These are phyloP conservation scores for Drosophila kanapiae DNA, from an alignment of 1,140 invertebrate genomes.

Conservation along the genomic window DNA sequence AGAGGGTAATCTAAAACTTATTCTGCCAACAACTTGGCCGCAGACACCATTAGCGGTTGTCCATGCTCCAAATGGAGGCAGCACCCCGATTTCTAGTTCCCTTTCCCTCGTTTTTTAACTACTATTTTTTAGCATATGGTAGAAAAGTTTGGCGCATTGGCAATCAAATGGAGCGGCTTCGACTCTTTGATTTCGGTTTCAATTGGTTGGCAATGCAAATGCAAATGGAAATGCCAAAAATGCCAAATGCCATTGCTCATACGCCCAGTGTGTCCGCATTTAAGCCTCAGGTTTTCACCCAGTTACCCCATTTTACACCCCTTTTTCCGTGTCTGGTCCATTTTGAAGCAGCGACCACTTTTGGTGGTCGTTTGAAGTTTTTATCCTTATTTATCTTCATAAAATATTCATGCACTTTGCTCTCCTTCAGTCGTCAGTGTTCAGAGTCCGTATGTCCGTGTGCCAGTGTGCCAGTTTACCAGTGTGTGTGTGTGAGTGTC, in stretches of 20 bases:
- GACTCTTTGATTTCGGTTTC: conserved; percentile 27
- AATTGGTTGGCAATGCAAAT: conserved; percentile 38
- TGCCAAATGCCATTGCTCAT: conserved; percentile 67
- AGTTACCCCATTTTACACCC: neutral
- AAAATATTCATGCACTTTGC: conserved; percentile 82
- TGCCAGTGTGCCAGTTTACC: neutral
- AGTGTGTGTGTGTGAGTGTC: no score
- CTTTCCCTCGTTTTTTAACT: neutral
- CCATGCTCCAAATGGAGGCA: conserved; percentile 29
- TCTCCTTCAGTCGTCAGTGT: conserved; percentile 2
- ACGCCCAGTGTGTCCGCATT: conserved; percentile 43
- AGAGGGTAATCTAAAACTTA: conserved; percentile 30
- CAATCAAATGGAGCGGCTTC: conserved; percentile 16
- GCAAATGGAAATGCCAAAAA: conserved; percentile 34
- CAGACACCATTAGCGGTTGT: conserved; percentile 72
- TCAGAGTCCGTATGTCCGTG: conserved; percentile 12
- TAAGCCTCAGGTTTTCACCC: neutral
- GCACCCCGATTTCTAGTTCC: neutral
- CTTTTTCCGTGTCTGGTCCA: conserved; percentile 20
- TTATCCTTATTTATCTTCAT: conserved; percentile 83
- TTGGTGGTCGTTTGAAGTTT: conserved; percentile 79
- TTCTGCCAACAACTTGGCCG: conserved; percentile 28
- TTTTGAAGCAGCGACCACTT: conserved; percentile 56
- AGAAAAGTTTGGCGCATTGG: conserved; percentile 20
- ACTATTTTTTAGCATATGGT: conserved; percentile 23